A percentile compares a stretch with the other conserved stretches of the same genome.
Conservation (phyloP, 2,797 vertebrate species). For the Molossus alvarezi region DNA sequence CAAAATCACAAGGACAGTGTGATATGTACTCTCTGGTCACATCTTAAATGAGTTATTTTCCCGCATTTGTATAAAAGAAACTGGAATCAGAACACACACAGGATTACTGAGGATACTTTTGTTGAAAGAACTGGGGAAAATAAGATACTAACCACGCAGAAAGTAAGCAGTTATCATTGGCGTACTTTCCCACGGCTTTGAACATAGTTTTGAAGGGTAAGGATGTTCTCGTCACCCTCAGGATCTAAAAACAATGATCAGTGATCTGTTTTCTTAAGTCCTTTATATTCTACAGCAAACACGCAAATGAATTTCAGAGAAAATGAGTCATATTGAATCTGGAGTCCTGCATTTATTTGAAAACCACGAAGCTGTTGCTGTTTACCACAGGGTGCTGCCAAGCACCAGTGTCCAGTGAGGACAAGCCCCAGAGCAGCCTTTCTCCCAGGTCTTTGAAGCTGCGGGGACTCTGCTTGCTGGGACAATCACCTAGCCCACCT, state of each 20-base stretch:
- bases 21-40: slow-evolving; percentile 84
- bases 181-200: not conserved
- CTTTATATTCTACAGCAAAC: not conserved
- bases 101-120: not conserved
- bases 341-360: not conserved
- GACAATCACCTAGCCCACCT: slow-evolving; percentile 5
- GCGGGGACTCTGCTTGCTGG: not conserved
- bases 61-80: not conserved
- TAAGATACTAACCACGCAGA: accelerated
- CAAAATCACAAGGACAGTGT: slow-evolving; percentile 87
- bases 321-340: not conserved
- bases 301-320: not conserved
- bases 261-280: not conserved
- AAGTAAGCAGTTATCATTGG: not conserved
- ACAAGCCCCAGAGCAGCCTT: not conserved
- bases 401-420: not conserved
- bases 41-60: slow-evolving; percentile 84
- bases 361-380: not conserved
- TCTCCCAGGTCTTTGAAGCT: not conserved
- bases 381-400: not conserved
- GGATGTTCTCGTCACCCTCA: not conserved
- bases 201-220: not conserved
- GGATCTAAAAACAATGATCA: slow-evolving; percentile 21
- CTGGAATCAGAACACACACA: slow-evolving; percentile 3
- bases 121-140: slow-evolving; percentile 37